Base-by-base conservation (phyloP, 2,888 invertebrate species). In the Invenusta paracnida region DNA sequence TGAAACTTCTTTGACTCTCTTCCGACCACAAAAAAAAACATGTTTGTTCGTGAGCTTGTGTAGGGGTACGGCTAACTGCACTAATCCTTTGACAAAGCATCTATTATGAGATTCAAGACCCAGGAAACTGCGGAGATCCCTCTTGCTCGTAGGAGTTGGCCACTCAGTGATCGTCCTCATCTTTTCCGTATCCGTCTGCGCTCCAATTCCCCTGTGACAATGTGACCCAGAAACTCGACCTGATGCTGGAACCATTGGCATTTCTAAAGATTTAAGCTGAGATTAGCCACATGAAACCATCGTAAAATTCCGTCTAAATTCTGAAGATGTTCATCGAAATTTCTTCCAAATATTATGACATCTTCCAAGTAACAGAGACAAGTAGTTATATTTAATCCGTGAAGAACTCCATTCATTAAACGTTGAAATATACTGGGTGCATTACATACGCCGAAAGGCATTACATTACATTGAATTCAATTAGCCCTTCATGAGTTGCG, bases 381-480 rank as follows among this genome's bases (percentile, higher is more conserved):
- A 1, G 27, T 83, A 25, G n/a, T n/a, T 23, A 30, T 25, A 27
- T 0, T 0, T n/a, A 83, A 11, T 1, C 66, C 30, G 2, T 29
- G 0, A 0, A 83, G 2, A 25, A 29, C 83, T 0, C n/a, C 0
- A 11, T 5, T 5, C 30, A 83, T 83, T n/a, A 29, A 83, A 29
- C 1, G 17, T 30, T 5, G 0, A 25, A 66, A 83, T 29, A 11
- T 30, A 5, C 48, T 66, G 0, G 73, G 73, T 5, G 73, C 5
- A n/a, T 23, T 5, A n/a, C 17, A 23, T n/a, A 73, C 5, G 2
- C 73, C 11, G 23, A 73, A 73, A 23, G 73, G 73, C 25, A 88
- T 86, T 0, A 87, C 87, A 0, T n/a, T n/a, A n/a, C n/a, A n/a
- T 83, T 82, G 48, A 87, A 88, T 11, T 87, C 84, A 73, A 86